Percentiles rank a stretch among this genome's conserved stretches.
These are phyloP conservation scores for Paragorgia papillata DNA, from an alignment of 92 coral and sea anemone species.

Conservation along the genomic window DNA sequence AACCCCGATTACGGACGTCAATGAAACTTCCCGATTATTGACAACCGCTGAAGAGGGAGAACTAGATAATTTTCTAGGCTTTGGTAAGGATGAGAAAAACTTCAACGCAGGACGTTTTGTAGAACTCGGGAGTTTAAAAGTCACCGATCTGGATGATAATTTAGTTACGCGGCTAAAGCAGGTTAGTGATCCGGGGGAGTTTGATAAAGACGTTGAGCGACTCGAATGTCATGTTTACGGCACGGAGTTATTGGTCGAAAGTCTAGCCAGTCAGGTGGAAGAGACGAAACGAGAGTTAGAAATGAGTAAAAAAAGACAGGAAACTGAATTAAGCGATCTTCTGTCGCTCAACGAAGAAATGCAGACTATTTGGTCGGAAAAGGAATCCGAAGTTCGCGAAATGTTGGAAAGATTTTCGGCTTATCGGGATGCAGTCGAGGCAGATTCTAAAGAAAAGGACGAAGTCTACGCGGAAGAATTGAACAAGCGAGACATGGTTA, in stretches of 20 bases:
- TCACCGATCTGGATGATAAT: neutral
- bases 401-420: slow-evolving; percentile 26
- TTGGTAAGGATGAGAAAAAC: neutral
- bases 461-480: slow-evolving; percentile 20
- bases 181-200: neutral
- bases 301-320: slow-evolving; percentile 71
- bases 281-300: slow-evolving; percentile 65
- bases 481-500: slow-evolving; percentile 17
- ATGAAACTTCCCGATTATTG: neutral
- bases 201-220: neutral
- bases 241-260: slow-evolving; percentile 8
- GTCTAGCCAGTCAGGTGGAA: slow-evolving; percentile 50
- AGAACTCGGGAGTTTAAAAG: neutral
- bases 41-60: neutral
- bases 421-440: slow-evolving; percentile 26
- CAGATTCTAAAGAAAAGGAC: slow-evolving; percentile 38
- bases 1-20: neutral
- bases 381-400: slow-evolving; percentile 31
- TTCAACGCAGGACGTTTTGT: neutral
- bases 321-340: slow-evolving; percentile 46
- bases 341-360: slow-evolving; percentile 31
- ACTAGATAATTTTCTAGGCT: neutral
- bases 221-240: neutral
- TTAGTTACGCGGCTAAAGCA: neutral
- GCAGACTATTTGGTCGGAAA: slow-evolving; percentile 33